Evolutionary conservation across 1,140 invertebrate species (phyloP).

Genomic region (Caligus rogercresseyi): DNA sequence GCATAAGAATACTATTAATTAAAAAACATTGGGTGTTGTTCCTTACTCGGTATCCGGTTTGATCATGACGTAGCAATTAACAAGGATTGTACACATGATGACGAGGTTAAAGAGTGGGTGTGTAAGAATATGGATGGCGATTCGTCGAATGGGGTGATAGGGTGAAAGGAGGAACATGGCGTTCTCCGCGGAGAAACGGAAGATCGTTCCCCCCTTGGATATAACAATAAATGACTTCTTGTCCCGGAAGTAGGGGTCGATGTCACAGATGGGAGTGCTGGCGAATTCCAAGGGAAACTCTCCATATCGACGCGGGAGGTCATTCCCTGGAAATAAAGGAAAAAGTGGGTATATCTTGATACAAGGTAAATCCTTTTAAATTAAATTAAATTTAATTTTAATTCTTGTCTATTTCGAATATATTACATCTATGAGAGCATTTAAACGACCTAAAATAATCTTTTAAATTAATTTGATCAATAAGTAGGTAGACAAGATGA

Average conservation of each 20-base stretch:
- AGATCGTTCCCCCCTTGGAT: conserved; percentile 35
- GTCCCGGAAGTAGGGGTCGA: conserved; percentile 18
- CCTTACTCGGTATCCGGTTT: conserved; percentile 67
- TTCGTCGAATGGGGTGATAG: conserved; percentile 34
- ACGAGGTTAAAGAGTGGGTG: conserved; percentile 37
- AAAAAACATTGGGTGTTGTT: too few relatives aligned
- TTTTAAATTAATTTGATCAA: too few relatives aligned
- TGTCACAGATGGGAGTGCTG: conserved; percentile 19
- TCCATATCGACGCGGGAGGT: conserved; percentile 19
- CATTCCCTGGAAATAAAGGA: conserved; percentile 13
- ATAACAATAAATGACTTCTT: conserved; percentile 37
- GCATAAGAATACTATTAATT: too few relatives aligned
- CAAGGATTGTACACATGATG: conserved; percentile 35
- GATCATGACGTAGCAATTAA: conserved; percentile 29
- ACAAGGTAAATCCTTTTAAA: too few relatives aligned
- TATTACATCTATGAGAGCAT: too few relatives aligned
- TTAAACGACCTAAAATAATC: too few relatives aligned
- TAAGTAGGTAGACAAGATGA: too few relatives aligned
- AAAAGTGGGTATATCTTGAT: too few relatives aligned
- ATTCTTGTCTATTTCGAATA: too few relatives aligned
- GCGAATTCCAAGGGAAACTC: conserved; percentile 20
- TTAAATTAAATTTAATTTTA: too few relatives aligned
- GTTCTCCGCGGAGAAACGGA: conserved; percentile 35
- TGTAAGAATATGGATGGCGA: conserved; percentile 34
- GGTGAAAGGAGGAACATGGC: conserved; percentile 33